Base-by-base conservation (phyloP, 2,797 vertebrate species). In the Ciconia nigra region DNA sequence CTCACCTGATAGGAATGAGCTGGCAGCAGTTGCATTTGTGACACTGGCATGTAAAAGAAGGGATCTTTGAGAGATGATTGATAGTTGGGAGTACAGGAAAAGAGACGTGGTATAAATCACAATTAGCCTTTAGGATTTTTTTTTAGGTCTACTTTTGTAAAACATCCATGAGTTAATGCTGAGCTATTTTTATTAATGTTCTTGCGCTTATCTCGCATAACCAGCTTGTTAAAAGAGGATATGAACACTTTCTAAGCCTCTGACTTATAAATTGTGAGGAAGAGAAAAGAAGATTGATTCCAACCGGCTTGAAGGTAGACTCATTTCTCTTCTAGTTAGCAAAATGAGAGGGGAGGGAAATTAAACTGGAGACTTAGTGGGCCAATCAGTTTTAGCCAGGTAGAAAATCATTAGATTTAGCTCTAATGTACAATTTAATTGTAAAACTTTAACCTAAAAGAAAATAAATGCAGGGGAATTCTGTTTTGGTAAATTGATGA, bases 221-320 rank as follows among this genome's bases (percentile, higher is more conserved):
- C 95, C 97, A 96, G 97, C 96, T 97, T 96, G 94, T 87, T 93
- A 91, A 95, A 91, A 94, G 89, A 55, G 76, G 91, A 95, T 93
- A 86, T 67, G 79, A 93, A 47, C 83, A 69, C 63, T 92, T 94
- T 83, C 91, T 93, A 97, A 97, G 93, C 93, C 74, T 87, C 80
- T 91, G 83, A 46, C 94, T 92, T 97, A 62, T 52, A 95, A 84
- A 95, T 74, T 70, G 41, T 54, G 74, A 95, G 89, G 86, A 93
- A 76, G 72, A 95, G 95, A 94, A 95, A 97, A 83, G 89, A 92
- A 92, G 94, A 95, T 95, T 92, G 80, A 93, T 96, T 96, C 91
- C 71, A 95, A 62, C 46, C 81, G 72, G 79, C 90, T 93, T 83
- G 84, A 86, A 92, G 79, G 89, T 93, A 81, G 90, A 89, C 69